These are phyloP conservation scores for Podarcis muralis DNA, from an alignment of 2,113 vertebrate species.

Conservation along the genomic window DNA sequence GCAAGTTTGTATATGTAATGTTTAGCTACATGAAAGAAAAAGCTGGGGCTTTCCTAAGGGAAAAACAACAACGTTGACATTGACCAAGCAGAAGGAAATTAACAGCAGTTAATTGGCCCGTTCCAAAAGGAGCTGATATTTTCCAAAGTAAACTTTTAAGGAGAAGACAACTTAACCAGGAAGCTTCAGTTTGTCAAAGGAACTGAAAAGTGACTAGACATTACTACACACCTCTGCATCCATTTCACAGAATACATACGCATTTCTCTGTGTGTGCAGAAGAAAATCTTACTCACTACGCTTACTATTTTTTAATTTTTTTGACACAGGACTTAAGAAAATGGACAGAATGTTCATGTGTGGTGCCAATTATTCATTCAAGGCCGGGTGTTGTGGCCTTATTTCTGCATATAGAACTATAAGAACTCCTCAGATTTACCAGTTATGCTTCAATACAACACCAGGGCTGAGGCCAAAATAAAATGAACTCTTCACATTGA, in stretches of 20 bases:
- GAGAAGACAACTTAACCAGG: not conserved
- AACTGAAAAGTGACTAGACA: not conserved
- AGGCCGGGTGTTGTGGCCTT: not conserved
- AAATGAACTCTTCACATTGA: not conserved
- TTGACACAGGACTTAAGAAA: not conserved
- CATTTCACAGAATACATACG: not conserved
- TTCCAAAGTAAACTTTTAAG: not conserved
- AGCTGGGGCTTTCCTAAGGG: not conserved
- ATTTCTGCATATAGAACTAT: constrained; percentile 6
- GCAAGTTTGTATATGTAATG: constrained; percentile 2
- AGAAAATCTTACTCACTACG: not conserved
- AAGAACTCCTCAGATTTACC: not conserved
- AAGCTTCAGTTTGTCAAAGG: constrained; percentile 1
- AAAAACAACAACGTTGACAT: not conserved
- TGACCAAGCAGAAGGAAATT: constrained; percentile 2
- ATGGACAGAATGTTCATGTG: not conserved
- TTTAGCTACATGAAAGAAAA: not conserved
- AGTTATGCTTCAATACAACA: not conserved
- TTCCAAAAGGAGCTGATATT: not conserved
- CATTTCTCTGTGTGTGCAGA: not conserved
- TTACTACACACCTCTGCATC: not conserved
- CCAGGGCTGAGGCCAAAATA: not conserved
- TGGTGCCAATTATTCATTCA: not conserved
- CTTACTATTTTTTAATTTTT: not conserved
- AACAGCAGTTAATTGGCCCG: not conserved